These are phyloP conservation scores for Artemia sinica DNA, from an alignment of 2,888 invertebrate species.

Conservation along the genomic window DNA sequence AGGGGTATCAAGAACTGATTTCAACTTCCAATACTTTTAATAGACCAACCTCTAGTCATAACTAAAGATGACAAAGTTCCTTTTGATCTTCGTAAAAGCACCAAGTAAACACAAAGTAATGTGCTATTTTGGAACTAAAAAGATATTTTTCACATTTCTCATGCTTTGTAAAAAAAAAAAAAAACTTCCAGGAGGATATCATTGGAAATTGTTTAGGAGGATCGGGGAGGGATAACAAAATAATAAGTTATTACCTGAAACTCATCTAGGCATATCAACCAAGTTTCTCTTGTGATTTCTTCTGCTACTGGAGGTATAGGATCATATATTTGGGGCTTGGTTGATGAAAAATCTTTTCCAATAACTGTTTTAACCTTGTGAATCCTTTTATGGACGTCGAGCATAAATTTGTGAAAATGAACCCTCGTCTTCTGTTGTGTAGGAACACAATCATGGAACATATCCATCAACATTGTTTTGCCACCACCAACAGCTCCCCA, in stretches of 20 bases:
- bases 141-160: no score
- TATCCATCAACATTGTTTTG: conserved; percentile 97
- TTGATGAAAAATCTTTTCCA: conserved; percentile 29
- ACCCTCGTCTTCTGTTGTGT: conserved; percentile 45
- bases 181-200: no score
- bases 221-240: no score
- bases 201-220: no score
- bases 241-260: conserved; percentile 54
- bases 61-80: no score
- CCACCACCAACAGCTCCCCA: conserved; percentile 85
- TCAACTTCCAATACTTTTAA: no score
- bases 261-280: conserved; percentile 94
- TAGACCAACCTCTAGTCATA: no score
- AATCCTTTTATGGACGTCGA: conserved; percentile 75
- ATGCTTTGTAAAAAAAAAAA: no score
- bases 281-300: conserved; percentile 61
- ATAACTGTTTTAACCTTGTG: conserved; percentile 52
- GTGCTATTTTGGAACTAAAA: no score
- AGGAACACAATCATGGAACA: conserved; percentile 68
- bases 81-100: no score
- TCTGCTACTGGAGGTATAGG: conserved; percentile 87
- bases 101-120: no score
- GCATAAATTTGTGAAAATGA: conserved; percentile 95
- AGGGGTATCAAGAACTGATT: no score
- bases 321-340: conserved; percentile 58